Percentiles rank a stretch among this genome's conserved stretches.
Conservation (phyloP, 1,140 invertebrate genomes). For the Drosophila jambulina region DNA sequence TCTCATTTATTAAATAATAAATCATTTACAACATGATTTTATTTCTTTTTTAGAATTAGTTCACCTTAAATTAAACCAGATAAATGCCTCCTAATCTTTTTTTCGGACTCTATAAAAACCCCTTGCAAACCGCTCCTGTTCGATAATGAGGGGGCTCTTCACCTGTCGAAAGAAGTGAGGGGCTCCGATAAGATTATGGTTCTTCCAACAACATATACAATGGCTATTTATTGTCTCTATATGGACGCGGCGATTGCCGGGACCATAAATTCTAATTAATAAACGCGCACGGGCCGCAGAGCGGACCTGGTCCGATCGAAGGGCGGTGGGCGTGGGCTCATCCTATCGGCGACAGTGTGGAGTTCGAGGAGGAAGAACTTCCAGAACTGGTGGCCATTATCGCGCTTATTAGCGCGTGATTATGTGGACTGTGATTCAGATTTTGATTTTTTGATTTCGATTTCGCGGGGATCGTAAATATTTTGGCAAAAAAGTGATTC, state of each 20-base stretch:
- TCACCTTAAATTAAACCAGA: no score
- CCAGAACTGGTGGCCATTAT: conserved; percentile 20
- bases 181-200: conserved; percentile 59
- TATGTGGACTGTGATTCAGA: conserved; percentile 67
- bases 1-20: no score
- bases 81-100: no score
- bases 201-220: conserved; percentile 48
- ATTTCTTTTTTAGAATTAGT: no score
- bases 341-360: not conserved
- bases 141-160: conserved; percentile 13
- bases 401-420: conserved; percentile 75
- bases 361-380: not conserved
- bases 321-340: conserved; percentile 14
- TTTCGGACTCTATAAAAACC: not conserved
- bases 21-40: no score
- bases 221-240: conserved; percentile 74
- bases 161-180: conserved; percentile 18
- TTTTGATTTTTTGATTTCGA: conserved; percentile 11
- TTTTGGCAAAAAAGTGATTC: conserved; percentile 24
- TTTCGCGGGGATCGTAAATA: conserved; percentile 61
- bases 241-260: conserved; percentile 47
- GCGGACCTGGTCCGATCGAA: conserved; percentile 17
- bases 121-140: conserved; percentile 21
- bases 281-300: conserved; percentile 44
- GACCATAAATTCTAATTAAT: conserved; percentile 80